These are phyloP conservation scores for Rostratula benghalensis DNA, from an alignment of 2,113 vertebrate species.

Conservation along the genomic window DNA sequence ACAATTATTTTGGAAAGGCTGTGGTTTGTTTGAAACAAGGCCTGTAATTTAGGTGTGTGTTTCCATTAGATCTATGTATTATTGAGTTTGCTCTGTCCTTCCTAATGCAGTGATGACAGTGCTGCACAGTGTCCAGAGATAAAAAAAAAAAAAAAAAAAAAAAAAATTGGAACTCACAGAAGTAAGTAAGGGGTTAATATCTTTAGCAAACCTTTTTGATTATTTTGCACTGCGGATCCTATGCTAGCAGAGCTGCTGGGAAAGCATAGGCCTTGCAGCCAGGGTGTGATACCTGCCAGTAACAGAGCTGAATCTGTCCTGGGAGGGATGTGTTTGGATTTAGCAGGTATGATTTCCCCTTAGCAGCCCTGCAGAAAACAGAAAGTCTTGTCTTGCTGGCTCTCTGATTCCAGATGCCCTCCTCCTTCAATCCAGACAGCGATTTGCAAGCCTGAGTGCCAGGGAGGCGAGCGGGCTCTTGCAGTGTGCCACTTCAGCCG, in stretches of 20 bases:
- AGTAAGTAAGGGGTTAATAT: neutral
- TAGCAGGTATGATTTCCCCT: neutral
- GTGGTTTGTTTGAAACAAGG: neutral
- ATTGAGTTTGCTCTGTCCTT: neutral
- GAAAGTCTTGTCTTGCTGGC: neutral
- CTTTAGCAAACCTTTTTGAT: neutral
- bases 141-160: neutral
- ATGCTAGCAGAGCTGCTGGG: neutral
- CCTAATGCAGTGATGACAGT: neutral
- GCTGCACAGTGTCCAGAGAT: neutral
- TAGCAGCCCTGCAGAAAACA: neutral
- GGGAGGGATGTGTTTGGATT: neutral
- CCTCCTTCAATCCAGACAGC: neutral
- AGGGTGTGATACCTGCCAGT: neutral
- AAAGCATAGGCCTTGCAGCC: neutral
- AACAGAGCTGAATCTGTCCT: neutral
- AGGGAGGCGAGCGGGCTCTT: neutral
- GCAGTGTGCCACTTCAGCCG: neutral
- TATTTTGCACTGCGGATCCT: neutral
- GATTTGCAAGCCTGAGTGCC: neutral
- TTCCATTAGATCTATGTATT: neutral
- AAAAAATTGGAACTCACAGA: neutral
- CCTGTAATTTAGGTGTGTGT: neutral
- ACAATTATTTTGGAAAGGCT: conserved; percentile 1
- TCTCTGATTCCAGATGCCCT: neutral